phyloP scores from a whole-genome alignment of 2,888 invertebrate species.

The Rhabditoides inermis region DNA sequence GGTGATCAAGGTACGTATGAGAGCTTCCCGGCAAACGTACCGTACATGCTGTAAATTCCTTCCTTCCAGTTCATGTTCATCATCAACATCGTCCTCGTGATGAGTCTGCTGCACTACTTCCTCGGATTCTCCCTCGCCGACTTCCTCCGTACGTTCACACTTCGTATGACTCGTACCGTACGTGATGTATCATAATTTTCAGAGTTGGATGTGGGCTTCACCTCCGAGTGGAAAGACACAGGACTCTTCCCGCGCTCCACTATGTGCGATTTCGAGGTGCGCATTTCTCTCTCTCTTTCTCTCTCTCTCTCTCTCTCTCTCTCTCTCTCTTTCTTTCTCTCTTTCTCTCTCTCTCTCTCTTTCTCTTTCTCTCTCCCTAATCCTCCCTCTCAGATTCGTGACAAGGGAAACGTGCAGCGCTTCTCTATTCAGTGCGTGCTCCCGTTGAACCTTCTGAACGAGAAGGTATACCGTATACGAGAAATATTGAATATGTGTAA shows the following conservation, averaged over 20 bases:
- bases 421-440: conserved; percentile 39
- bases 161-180: not conserved
- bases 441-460: conserved; percentile 48
- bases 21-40: too few species aligned
- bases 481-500: too few species aligned
- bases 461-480: too few species aligned
- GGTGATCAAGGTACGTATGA: too few species aligned
- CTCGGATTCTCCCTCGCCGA: conserved; percentile 32
- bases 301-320: not conserved
- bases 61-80: conserved; percentile 41
- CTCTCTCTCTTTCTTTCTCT: conserved; percentile 4
- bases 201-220: conserved; percentile 22
- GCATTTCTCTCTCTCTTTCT: not conserved
- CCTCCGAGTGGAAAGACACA: conserved; percentile 26
- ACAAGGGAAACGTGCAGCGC: conserved; percentile 28
- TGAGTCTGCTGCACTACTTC: conserved; percentile 42
- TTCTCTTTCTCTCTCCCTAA: conserved; percentile 3
- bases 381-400: conserved; percentile 17
- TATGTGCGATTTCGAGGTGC: conserved; percentile 33
- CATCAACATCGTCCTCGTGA: conserved; percentile 36
- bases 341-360: conserved; percentile 4
- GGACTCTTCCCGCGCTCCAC: conserved; percentile 31
- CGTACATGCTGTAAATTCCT: not conserved
- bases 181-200: not conserved
- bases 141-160: conserved; percentile 16